Evolutionary conservation across 2,888 invertebrate genomes (phyloP), one percentile per base, ranked within the genome.

Genomic region (Philonicus albiceps): DNA sequence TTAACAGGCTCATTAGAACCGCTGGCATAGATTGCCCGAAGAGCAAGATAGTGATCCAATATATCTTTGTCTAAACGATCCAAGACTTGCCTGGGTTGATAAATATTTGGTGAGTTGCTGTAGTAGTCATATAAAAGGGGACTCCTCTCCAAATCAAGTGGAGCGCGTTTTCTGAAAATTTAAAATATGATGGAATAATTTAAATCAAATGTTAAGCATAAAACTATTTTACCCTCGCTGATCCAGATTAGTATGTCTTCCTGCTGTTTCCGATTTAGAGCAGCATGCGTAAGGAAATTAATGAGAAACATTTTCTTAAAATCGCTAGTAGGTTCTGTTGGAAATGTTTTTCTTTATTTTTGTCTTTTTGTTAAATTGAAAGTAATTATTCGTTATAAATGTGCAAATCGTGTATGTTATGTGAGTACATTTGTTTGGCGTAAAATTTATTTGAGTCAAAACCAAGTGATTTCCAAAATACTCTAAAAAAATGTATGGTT

Each of bases 101-200:
- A 81, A 11, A 2, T 76, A 76, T 83, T 86, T 1, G 87, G 22
- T 16, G 86, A 80, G n/a, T 73, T 86, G 43, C 87, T 49, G 78
- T 88, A 89, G 76, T 88, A 88, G 55, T 88, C 87, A 43, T 88
- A 88, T 8, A 88, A 11, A 3, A 87, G n/a, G n/a, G 88, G 88
- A 81, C 86, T 87, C 7, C 81, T 43, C 72, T 87, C 88, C 49
- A 87, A 72, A 27, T 88, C 87, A 19, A 78, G 73, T 16, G 85
- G 76, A 22, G 86, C 64, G 55, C 80, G 80, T 81, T 85, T 86
- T 78, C 86, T 86, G 27, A 80, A 74, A 87, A 73, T 4, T 64
- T 34, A 27, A n/a, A 55, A 22, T 22, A 55, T 13, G 40, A 40
- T 11, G 2, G 40, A 40, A 11, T 30, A 74, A 74, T 74, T 31